Conservation (phyloP, 2,113 vertebrate genomes). For the Anhinga rufa region DNA sequence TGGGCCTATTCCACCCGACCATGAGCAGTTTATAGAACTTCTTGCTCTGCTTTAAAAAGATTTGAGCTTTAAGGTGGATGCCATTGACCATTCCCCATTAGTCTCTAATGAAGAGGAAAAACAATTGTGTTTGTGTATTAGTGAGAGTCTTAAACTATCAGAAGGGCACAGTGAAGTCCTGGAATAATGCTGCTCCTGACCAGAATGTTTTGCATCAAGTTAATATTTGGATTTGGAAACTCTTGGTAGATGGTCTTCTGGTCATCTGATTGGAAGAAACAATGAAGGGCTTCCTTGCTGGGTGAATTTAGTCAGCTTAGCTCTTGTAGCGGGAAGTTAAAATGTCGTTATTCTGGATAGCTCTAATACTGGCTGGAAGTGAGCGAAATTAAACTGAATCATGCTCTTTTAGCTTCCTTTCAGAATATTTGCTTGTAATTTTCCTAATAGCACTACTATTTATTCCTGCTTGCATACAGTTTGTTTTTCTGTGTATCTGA, state of each 20-base stretch:
- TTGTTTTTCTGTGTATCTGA: not conserved
- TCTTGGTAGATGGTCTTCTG: not conserved
- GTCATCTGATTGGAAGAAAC: not conserved
- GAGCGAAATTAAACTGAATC: not conserved
- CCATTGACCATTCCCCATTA: rapidly evolving
- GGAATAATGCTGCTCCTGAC: not conserved
- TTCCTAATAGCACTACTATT: not conserved
- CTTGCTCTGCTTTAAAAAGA: not conserved
- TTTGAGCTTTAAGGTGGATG: not conserved
- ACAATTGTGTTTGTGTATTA: not conserved
- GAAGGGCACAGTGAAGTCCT: not conserved
- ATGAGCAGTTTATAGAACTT: not conserved
- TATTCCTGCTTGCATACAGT: not conserved
- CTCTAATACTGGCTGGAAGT: not conserved
- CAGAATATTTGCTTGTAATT: not conserved
- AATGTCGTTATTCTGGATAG: not conserved
- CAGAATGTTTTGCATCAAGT: not conserved
- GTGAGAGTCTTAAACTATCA: not conserved
- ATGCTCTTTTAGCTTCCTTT: not conserved
- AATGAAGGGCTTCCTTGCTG: not conserved
- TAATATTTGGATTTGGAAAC: not conserved
- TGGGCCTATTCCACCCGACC: not conserved
- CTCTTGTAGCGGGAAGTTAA: not conserved
- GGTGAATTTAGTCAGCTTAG: not conserved
- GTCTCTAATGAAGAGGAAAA: not conserved